These are phyloP conservation scores for Takifugu flavidus DNA, from an alignment of 2,113 vertebrate genomes.

Conservation along the genomic window DNA sequence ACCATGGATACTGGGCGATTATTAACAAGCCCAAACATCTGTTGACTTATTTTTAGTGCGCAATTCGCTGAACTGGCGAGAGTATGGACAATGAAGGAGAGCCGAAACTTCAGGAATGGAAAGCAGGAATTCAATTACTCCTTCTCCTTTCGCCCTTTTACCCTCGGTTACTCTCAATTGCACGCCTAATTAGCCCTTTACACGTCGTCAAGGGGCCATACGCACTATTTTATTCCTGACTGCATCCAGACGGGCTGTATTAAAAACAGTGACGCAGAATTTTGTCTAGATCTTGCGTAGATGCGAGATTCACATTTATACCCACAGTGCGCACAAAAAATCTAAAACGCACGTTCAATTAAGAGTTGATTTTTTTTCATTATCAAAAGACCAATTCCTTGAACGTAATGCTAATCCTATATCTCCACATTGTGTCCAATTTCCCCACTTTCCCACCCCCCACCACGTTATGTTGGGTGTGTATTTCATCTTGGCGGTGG, in stretches of 20 bases:
- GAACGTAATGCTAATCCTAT: not conserved
- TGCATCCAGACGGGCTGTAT: slow-evolving; percentile 1
- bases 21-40: slow-evolving; percentile 77
- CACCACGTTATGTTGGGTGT: slow-evolving; percentile 19
- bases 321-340: too few relatives aligned
- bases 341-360: too few relatives aligned
- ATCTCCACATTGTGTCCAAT: not conserved
- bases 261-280: slow-evolving; percentile 7
- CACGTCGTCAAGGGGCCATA: slow-evolving; percentile 19
- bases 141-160: slow-evolving; percentile 7
- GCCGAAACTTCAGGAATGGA: slow-evolving; percentile 20
- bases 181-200: slow-evolving; percentile 54
- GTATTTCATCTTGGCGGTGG: slow-evolving; percentile 38
- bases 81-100: slow-evolving; percentile 25
- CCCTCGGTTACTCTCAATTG: slow-evolving; percentile 59
- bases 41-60: slow-evolving; percentile 77
- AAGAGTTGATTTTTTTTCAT: not conserved
- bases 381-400: not conserved
- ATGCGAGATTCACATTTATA: too few relatives aligned
- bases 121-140: slow-evolving; percentile 49
- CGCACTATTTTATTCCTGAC: slow-evolving; percentile 16
- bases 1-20: slow-evolving; percentile 73
- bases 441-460: not conserved
- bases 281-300: too few relatives aligned
- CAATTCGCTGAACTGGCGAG: slow-evolving; percentile 29